Evolutionary conservation across 2,888 invertebrate species (phyloP).

Genomic region (Aphrophora alni): DNA sequence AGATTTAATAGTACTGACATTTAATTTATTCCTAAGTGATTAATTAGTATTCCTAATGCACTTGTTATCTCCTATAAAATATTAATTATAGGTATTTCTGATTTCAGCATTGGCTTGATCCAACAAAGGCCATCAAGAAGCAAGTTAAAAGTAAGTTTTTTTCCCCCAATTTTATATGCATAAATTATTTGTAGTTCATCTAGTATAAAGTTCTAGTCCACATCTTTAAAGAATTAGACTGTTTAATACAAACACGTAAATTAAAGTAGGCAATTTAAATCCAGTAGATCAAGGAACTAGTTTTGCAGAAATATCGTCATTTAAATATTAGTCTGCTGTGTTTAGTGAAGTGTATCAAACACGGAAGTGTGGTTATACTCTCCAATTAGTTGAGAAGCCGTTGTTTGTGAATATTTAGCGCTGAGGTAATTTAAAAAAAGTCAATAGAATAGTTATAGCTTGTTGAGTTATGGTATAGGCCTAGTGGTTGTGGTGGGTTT

Average conservation of each 20-base stretch:
- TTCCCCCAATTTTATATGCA: neutral
- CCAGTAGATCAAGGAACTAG: too few relatives aligned
- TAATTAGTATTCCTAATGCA: neutral
- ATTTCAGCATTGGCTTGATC: conserved; percentile 93
- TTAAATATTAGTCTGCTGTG: neutral
- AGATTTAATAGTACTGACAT: too few relatives aligned
- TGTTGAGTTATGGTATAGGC: neutral
- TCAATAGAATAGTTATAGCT: neutral
- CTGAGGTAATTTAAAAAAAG: neutral
- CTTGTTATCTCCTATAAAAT: too few relatives aligned
- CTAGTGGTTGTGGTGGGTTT: neutral
- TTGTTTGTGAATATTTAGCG: neutral
- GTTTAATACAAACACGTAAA: too few relatives aligned
- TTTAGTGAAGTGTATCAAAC: neutral
- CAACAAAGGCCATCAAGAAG: conserved; percentile 96
- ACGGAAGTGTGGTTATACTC: neutral
- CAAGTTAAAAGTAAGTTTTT: conserved; percentile 90
- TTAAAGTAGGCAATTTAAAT: too few relatives aligned
- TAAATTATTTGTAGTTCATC: too few relatives aligned
- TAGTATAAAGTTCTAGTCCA: too few relatives aligned
- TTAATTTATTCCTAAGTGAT: too few relatives aligned
- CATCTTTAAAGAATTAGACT: too few relatives aligned
- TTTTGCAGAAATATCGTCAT: too few relatives aligned
- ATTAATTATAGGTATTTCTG: too few relatives aligned
- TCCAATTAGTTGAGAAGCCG: neutral